A percentile compares a stretch with the other conserved stretches of the same genome.
phyloP scores from a whole-genome alignment of 2,888 invertebrate species.

The Macropis europaea region DNA sequence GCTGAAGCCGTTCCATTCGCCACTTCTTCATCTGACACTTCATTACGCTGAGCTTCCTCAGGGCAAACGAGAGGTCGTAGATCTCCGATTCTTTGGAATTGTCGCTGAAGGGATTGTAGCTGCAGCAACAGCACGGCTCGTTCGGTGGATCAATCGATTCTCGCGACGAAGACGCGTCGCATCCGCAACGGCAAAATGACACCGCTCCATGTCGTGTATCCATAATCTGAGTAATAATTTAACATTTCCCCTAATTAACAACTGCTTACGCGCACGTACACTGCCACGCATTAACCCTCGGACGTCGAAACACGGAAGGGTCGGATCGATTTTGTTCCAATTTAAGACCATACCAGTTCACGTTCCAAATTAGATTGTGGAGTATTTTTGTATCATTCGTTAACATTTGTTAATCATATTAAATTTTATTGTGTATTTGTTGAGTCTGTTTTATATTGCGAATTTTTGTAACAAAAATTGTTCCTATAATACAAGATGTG shows the following conservation, averaged over 20 bases:
- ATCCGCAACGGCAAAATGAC: slow-evolving; percentile 47
- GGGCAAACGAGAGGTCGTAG: slow-evolving; percentile 70
- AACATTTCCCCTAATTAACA: slow-evolving; percentile 1
- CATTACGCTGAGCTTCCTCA: slow-evolving; percentile 73
- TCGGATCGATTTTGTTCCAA: no score
- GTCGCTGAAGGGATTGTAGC: slow-evolving; percentile 70
- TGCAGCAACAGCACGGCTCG: slow-evolving; percentile 71
- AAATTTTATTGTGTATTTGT: no score
- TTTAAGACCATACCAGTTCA: no score
- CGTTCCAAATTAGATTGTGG: no score
- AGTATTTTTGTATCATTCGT: no score
- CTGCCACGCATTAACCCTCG: no score
- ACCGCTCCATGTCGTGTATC: slow-evolving; percentile 22
- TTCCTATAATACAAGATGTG: no score
- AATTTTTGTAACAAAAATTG: no score
- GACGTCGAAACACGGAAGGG: no score
- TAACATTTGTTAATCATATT: no score
- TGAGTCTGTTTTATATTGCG: no score
- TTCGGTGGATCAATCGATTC: slow-evolving; percentile 61
- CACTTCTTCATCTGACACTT: slow-evolving; percentile 76
- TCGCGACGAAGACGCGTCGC: slow-evolving; percentile 36
- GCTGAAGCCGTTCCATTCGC: slow-evolving; percentile 71
- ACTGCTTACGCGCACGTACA: no score
- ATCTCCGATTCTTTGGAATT: slow-evolving; percentile 68
- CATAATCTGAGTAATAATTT: slow-evolving; percentile 33